A percentile compares a stretch with the other conserved stretches of the same genome.
These are phyloP conservation scores for Antigone vipio DNA, from an alignment of 2,113 vertebrate species.

Conservation along the genomic window DNA sequence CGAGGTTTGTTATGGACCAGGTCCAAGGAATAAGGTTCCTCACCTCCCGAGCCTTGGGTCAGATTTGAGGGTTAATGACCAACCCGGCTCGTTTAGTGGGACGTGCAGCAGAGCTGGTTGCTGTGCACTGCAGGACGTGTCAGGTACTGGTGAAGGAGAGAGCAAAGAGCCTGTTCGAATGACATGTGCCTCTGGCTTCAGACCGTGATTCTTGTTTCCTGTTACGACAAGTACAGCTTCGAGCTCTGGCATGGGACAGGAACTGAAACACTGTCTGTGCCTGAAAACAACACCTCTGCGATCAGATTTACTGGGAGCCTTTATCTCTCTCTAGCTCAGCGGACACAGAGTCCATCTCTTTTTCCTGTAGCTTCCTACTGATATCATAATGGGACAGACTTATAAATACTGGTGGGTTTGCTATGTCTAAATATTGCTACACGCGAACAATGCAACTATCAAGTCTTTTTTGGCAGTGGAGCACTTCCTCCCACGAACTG, in stretches of 20 bases:
- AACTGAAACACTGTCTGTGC: background rate
- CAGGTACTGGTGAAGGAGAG: background rate
- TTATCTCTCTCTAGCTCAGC: background rate
- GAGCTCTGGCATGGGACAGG: background rate
- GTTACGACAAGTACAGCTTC: background rate
- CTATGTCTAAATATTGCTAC: background rate
- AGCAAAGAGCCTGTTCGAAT: background rate
- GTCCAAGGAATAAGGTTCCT: background rate
- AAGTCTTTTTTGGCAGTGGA: background rate
- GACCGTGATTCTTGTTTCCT: background rate
- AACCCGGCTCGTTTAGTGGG: fast-evolving
- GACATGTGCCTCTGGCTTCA: background rate
- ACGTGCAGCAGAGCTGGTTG: background rate
- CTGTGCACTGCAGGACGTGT: fast-evolving
- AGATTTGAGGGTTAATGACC: background rate
- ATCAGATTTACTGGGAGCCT: background rate
- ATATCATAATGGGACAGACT: fast-evolving
- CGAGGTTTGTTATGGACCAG: background rate
- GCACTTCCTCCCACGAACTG: background rate
- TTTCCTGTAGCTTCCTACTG: background rate
- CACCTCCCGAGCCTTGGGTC: background rate
- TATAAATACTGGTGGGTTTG: background rate
- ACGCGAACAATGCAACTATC: background rate
- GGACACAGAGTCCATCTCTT: background rate
- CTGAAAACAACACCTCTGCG: background rate